A percentile compares a stretch with the other conserved stretches of the same genome.
These are phyloP conservation scores for Gymnorhina tibicen DNA, from an alignment of 2,113 vertebrate genomes.

Conservation along the genomic window DNA sequence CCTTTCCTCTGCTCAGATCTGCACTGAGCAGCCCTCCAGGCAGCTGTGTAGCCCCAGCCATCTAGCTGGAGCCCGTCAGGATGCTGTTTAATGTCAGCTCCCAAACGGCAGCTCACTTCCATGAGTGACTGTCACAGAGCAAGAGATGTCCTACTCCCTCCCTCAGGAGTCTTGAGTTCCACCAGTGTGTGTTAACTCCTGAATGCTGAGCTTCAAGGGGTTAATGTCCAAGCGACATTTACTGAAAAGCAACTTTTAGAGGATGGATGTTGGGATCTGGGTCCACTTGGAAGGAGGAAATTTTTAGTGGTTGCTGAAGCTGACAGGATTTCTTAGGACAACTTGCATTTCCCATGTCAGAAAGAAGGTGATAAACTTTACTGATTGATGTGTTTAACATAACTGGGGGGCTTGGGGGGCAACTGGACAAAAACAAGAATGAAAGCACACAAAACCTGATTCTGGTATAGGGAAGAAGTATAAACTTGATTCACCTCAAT, in stretches of 20 bases:
- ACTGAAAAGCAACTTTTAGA: not conserved
- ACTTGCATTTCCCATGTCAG: not conserved
- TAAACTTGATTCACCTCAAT: not conserved
- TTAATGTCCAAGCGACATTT: not conserved
- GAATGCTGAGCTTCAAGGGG: not conserved
- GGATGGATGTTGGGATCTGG: not conserved
- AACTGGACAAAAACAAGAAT: not conserved
- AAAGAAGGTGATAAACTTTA: not conserved
- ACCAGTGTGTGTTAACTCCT: not conserved
- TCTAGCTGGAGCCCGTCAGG: not conserved
- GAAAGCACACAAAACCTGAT: not conserved
- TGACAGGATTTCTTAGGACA: not conserved
- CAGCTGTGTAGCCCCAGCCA: not conserved
- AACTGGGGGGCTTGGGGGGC: rapidly evolving
- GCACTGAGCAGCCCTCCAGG: rapidly evolving
- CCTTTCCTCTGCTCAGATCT: not conserved
- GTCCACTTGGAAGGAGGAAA: not conserved
- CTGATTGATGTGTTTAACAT: not conserved
- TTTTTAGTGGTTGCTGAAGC: not conserved
- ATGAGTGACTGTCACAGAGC: not conserved
- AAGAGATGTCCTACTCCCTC: not conserved
- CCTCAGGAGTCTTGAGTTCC: not conserved
- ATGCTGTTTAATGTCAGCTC: not conserved
- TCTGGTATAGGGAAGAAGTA: not conserved
- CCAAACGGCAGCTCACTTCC: rapidly evolving